These are phyloP conservation scores for Urocolius indicus DNA, from an alignment of 2,113 vertebrate genomes.

Conservation along the genomic window DNA sequence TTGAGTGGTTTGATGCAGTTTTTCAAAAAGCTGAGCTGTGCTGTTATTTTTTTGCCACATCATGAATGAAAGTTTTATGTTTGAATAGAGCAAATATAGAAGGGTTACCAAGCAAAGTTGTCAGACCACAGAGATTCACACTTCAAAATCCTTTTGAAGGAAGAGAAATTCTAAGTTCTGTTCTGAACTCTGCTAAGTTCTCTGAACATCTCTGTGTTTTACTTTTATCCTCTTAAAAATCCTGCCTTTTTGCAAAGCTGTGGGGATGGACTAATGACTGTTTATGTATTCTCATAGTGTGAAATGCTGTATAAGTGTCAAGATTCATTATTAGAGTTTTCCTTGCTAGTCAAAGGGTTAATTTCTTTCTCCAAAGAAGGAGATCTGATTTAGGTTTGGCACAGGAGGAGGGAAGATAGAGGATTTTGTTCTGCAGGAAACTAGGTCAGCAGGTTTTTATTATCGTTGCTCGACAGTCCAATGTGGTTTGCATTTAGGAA, in stretches of 20 bases:
- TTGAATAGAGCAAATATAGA: not conserved
- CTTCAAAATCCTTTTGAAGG: not conserved
- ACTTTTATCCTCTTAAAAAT: not conserved
- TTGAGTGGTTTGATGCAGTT: not conserved
- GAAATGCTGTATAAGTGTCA: not conserved
- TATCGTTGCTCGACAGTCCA: constrained; percentile 49
- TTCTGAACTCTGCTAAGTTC: not conserved
- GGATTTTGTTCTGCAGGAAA: constrained; percentile 72
- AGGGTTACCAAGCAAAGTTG: not conserved
- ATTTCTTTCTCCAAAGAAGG: not conserved
- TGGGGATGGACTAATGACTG: not conserved
- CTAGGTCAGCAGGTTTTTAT: constrained; percentile 72
- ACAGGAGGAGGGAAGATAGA: constrained; percentile 50
- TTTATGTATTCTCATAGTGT: not conserved
- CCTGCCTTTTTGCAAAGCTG: not conserved
- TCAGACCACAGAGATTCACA: not conserved
- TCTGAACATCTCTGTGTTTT: not conserved
- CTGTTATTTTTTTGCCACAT: not conserved
- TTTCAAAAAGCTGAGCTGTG: not conserved
- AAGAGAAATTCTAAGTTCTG: not conserved
- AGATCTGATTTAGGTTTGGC: constrained; percentile 55
- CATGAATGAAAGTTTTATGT: constrained; percentile 3
- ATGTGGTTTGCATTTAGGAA: constrained; percentile 64
- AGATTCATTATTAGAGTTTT: not conserved
- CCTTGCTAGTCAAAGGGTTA: constrained; percentile 56